These are phyloP conservation scores for Megastigmus dorsalis DNA, from an alignment of 2,888 invertebrate genomes.

Conservation along the genomic window DNA sequence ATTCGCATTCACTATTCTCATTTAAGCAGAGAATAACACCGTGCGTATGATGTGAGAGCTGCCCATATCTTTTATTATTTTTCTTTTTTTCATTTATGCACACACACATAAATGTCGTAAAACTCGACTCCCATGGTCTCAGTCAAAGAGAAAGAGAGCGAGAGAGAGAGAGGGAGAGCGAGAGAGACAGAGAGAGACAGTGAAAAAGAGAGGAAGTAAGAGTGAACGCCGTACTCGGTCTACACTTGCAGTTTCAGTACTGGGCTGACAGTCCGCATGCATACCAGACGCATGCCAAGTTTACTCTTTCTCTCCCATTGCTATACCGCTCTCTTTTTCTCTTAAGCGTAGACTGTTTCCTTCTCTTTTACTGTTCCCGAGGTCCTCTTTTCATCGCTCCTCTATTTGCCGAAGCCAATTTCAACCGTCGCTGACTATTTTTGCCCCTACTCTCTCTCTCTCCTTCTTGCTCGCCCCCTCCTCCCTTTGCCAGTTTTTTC, in stretches of 20 bases:
- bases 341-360: slow-evolving; percentile 11
- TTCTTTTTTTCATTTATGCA: neutral
- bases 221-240: slow-evolving; percentile 39
- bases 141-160: slow-evolving; percentile 1
- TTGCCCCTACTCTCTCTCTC: slow-evolving; percentile 30
- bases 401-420: slow-evolving; percentile 51
- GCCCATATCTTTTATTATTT: too few species aligned
- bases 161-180: neutral
- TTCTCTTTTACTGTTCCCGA: slow-evolving; percentile 1
- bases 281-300: slow-evolving; percentile 71
- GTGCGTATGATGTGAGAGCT: too few species aligned
- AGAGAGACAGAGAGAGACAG: slow-evolving; percentile 17
- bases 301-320: neutral
- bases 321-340: neutral
- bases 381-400: slow-evolving; percentile 40
- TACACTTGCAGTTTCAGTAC: slow-evolving; percentile 54
- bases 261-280: slow-evolving; percentile 51
- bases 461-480: neutral
- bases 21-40: too few species aligned
- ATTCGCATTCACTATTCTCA: too few species aligned
- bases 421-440: slow-evolving; percentile 48
- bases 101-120: slow-evolving; percentile 6
- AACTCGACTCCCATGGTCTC: slow-evolving; percentile 42
- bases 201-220: slow-evolving; percentile 8
- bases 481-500: neutral